Evolutionary conservation across 2,113 vertebrate species (phyloP).

Genomic region (Apeltes quadracus): DNA sequence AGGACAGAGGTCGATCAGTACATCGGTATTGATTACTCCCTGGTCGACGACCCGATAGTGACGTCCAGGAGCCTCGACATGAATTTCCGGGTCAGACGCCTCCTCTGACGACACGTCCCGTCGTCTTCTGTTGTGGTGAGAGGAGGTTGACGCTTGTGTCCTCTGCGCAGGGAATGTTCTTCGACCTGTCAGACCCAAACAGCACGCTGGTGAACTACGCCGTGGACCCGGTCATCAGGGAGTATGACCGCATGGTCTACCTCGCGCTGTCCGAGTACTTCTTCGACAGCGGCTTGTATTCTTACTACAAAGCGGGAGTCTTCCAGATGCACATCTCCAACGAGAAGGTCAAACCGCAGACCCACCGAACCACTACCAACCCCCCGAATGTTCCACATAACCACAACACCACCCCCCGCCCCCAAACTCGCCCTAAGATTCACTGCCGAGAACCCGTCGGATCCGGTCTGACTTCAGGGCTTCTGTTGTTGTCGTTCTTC

Average conservation of each 20-base stretch:
- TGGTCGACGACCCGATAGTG: slow-evolving; percentile 85
- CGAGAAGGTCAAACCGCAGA: slow-evolving; percentile 81
- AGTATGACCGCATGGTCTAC: slow-evolving; percentile 92
- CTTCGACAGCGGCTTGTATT: slow-evolving; percentile 91
- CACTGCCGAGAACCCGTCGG: neutral
- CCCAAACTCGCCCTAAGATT: neutral
- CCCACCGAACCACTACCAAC: neutral
- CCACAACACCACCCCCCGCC: neutral
- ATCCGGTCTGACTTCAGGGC: neutral
- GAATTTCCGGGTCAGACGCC: slow-evolving; percentile 87
- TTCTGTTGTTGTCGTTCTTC: neutral
- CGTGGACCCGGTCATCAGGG: slow-evolving; percentile 83
- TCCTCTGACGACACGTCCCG: too few relatives aligned
- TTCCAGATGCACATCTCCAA: slow-evolving; percentile 84
- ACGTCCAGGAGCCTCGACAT: slow-evolving; percentile 86
- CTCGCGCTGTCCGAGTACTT: slow-evolving; percentile 93
- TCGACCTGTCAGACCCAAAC: slow-evolving; percentile 73
- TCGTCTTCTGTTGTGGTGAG: neutral
- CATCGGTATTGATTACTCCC: slow-evolving; percentile 94
- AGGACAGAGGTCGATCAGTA: slow-evolving; percentile 84
- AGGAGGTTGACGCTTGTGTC: neutral
- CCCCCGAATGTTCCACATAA: too few relatives aligned
- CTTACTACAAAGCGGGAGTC: slow-evolving; percentile 86
- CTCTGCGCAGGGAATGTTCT: slow-evolving; percentile 89
- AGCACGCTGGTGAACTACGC: slow-evolving; percentile 82